Percentiles rank a stretch among this genome's conserved stretches.
Conservation (phyloP, 2,888 invertebrate genomes). For the Thecophora atra region DNA sequence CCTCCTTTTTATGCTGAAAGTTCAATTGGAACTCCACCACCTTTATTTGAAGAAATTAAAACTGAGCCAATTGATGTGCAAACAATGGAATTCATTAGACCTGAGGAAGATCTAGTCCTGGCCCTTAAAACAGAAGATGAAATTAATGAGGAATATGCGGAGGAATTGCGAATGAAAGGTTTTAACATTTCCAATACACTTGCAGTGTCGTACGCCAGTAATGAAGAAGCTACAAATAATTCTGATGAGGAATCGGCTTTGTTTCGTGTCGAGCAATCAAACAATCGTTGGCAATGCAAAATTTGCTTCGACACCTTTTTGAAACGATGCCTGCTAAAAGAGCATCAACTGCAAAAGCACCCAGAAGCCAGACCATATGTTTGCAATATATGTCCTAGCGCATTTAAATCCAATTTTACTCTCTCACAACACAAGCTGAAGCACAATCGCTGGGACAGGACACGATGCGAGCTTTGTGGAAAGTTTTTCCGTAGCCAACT, state of each 20-base stretch:
- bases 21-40: slow-evolving; percentile 48
- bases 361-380: slow-evolving; percentile 46
- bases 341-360: slow-evolving; percentile 44
- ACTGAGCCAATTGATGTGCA: slow-evolving; percentile 49
- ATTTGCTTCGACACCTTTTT: slow-evolving; percentile 44
- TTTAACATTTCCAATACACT: neutral
- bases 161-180: neutral
- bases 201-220: slow-evolving; percentile 23
- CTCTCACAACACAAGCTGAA: slow-evolving; percentile 47
- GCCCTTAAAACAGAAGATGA: slow-evolving; percentile 40
- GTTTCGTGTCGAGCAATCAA: slow-evolving; percentile 31
- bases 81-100: slow-evolving; percentile 47
- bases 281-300: slow-evolving; percentile 43
- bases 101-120: slow-evolving; percentile 42
- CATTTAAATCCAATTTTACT: slow-evolving; percentile 46
- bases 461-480: slow-evolving; percentile 48
- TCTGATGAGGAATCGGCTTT: slow-evolving; percentile 42
- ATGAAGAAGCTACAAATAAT: slow-evolving; percentile 44
- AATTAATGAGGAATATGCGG: slow-evolving; percentile 30
- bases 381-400: slow-evolving; percentile 46
- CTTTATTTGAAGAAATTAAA: slow-evolving; percentile 48
- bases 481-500: slow-evolving; percentile 49
- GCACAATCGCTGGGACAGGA: slow-evolving; percentile 46
- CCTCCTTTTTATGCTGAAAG: slow-evolving; percentile 44
- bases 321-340: slow-evolving; percentile 44